These are phyloP conservation scores for Holothuria glaberrima DNA, from an alignment of 35 echinoderm and acorn worm genomes.

Conservation along the genomic window DNA sequence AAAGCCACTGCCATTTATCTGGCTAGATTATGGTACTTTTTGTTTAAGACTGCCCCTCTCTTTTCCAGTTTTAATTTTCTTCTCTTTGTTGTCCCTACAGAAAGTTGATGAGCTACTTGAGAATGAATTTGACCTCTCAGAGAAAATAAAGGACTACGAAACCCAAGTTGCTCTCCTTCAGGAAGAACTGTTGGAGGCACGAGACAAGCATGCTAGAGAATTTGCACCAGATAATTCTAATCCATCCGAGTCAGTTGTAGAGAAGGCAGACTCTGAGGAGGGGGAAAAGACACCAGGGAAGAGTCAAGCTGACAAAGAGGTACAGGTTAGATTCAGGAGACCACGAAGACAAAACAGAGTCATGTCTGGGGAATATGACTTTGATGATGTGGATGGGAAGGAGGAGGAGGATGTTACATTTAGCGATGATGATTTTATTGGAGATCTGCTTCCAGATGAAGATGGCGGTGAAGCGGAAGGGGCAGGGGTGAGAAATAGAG, in stretches of 20 bases:
- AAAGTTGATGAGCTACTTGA: conserved; percentile 54
- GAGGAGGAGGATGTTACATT: conserved; percentile 24
- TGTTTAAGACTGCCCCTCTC: too few relatives aligned
- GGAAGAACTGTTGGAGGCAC: conserved; percentile 34
- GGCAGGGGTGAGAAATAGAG: too few relatives aligned
- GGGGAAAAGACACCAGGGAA: not conserved
- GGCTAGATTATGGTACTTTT: not conserved
- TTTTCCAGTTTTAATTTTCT: not conserved
- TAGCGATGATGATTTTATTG: conserved; percentile 53
- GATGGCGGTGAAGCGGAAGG: not conserved
- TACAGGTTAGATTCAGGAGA: conserved; percentile 21
- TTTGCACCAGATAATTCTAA: not conserved
- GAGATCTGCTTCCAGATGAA: conserved; percentile 39
- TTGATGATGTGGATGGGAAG: not conserved
- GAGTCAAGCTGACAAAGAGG: conserved; percentile 4
- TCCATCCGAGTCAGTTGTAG: not conserved
- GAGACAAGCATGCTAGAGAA: conserved; percentile 2
- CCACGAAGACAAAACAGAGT: not conserved
- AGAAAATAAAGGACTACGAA: conserved; percentile 41
- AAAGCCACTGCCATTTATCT: not conserved
- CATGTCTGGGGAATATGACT: not conserved
- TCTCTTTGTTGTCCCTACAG: not conserved
- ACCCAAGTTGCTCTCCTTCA: not conserved
- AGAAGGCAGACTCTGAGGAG: not conserved
- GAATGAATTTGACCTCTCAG: conserved; percentile 42